These are phyloP conservation scores for Rallus limicola DNA, from an alignment of 2,113 vertebrate genomes.

Conservation along the genomic window DNA sequence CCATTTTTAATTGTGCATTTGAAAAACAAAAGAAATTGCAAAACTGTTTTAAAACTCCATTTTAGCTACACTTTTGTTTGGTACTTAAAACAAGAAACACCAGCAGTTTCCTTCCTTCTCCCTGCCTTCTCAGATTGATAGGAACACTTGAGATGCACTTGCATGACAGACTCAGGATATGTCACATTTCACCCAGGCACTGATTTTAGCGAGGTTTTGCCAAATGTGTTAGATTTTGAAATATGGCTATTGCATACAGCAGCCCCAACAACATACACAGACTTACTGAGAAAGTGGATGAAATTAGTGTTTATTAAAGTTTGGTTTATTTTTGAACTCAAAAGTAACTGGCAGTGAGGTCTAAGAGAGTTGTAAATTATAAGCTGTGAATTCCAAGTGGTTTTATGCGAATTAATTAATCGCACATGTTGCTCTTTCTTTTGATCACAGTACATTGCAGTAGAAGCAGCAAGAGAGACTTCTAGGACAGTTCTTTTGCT, in stretches of 20 bases:
- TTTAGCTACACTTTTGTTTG: background rate
- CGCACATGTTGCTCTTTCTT: background rate
- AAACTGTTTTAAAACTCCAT: background rate
- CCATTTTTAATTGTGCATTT: background rate
- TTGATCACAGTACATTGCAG: background rate
- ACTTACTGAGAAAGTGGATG: background rate
- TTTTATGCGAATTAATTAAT: background rate
- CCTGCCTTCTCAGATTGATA: background rate
- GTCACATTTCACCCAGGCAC: background rate
- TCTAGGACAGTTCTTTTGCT: background rate
- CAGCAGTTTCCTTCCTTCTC: background rate
- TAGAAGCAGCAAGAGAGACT: background rate
- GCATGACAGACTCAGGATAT: background rate
- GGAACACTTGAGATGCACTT: background rate
- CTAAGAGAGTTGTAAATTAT: background rate
- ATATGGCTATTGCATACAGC: background rate
- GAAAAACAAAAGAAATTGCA: background rate
- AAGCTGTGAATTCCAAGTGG: background rate
- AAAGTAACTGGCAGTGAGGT: background rate
- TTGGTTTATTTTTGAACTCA: background rate
- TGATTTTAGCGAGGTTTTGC: background rate
- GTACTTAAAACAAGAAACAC: background rate
- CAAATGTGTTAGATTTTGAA: background rate
- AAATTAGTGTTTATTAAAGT: background rate
- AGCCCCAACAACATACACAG: background rate